Evolutionary conservation across 2,797 vertebrate genomes (phyloP), one percentile per base, ranked within the genome.

Genomic region (Chromis chromis): DNA sequence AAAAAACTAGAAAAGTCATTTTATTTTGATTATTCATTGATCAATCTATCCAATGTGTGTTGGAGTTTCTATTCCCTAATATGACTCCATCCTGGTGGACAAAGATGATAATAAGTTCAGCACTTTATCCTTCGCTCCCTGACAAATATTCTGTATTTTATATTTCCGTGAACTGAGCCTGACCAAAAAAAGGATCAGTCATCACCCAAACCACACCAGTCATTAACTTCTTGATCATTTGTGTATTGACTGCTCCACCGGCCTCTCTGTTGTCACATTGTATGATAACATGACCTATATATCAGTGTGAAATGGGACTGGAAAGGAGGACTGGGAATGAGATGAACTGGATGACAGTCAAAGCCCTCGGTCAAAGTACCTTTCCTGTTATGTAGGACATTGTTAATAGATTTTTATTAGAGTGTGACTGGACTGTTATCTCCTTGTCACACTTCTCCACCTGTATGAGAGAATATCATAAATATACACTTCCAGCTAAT

Each of bases 221-320:
- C 65, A 75, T 80, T 74, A 81, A 73, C 53, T 33, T 69, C 58
- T 36, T 72, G 49, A 79, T 76, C 44, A 70, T 81, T 73, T 50
- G 61, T 62, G 60, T 64, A 56, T 65, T 57, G 66, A 71, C 48
- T 63, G 71, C 56, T 61, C 54, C 67, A n/a, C 11, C 48, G 27
- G 70, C 67, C 69, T 72, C 57, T 66, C 71, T 58, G 81, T 74
- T 81, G 78, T 84, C 77, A 78, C 78, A 66, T 54, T 78, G 68
- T 78, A 58, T 73, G 74, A 79, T 83, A 79, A 83, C 78, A 76
- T 88, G 88, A 88, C 87, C 90, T 69, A 89, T 77, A 87, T 91
- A 68, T 75, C n/a, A 59, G 61, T 44, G 36, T 84, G 81, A 88
- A 82, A 72, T 84, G 74, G 79, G 89, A 89, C 82, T 77, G 73